Percentiles rank a stretch among this genome's conserved stretches.
Evolutionary conservation across 92 coral and sea anemone genomes (phyloP).

Genomic region (Zoanthus sociatus): DNA sequence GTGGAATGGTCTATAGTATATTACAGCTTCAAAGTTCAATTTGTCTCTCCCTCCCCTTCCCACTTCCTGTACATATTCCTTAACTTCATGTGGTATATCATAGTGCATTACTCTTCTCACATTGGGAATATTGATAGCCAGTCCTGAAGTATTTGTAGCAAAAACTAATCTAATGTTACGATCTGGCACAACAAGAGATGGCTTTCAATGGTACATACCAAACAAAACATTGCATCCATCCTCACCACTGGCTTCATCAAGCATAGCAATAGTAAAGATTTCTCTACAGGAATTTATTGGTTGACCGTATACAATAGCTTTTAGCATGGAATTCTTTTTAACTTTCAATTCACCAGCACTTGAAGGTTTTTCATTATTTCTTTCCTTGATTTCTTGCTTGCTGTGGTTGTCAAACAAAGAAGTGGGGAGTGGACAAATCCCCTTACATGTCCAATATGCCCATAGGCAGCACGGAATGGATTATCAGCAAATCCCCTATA

Average conservation of each 20-base stretch:
- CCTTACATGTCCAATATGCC: constrained; percentile 37
- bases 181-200: constrained; percentile 5
- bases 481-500: constrained; percentile 28
- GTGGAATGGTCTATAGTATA: not conserved
- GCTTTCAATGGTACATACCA: constrained; percentile 37
- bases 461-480: constrained; percentile 51
- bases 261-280: not conserved
- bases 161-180: constrained; percentile 1
- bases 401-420: constrained; percentile 35
- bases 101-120: constrained; percentile 45
- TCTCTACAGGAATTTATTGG: constrained; percentile 10
- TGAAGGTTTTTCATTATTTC: not conserved
- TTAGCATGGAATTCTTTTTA: no score
- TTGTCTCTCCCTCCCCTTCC: constrained; percentile 17
- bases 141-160: constrained; percentile 44
- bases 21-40: no score
- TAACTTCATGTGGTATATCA: constrained; percentile 28
- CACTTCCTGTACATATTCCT: constrained; percentile 46
- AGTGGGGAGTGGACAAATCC: constrained; percentile 41
- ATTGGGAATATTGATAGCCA: constrained; percentile 21
- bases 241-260: not conserved
- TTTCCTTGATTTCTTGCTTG: constrained; percentile 35
- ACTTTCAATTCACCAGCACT: no score
- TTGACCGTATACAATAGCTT: no score
- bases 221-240: not conserved